Base-by-base conservation (phyloP, 1,140 invertebrate genomes). In the Zeugodacus cucurbitae region DNA sequence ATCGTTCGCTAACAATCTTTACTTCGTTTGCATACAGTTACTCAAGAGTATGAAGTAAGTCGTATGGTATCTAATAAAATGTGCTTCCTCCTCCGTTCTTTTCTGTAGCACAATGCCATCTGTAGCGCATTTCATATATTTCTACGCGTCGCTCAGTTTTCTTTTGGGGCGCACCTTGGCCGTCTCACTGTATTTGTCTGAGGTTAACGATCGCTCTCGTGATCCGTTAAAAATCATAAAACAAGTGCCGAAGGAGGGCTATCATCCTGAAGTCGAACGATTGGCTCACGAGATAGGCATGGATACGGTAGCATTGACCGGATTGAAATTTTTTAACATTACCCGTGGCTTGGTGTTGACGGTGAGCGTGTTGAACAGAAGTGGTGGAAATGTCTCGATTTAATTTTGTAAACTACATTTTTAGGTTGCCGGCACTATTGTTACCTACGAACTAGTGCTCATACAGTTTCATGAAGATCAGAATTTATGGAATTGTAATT, bases 371-470 rank as follows among this genome's bases (percentile, higher is more conserved):
- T 48, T 54, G 11, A 0, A 20, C 14, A 11, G 48, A 20, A 14
- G 2, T 6, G 1, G n/a, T 0, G 3, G n/a, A 22, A 26, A 62
- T 26, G 6, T 62, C 58, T 62, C 10, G 58, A 10, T 62, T 62
- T 26, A 26, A 62, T 62, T 62, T 62, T 26, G n/a, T 62, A 7
- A 58, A 22, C 8, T 67, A 67, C 57, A 20, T 34, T 64, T 74
- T 89, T n/a, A 89, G 88, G 88, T 89, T 29, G 95, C 95, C 29
- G 95, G 95, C 62, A 96, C 95, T 10, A 95, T 96, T 88, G 94
- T 96, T 8, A 96, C 95, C 1, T 96, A 96, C 87, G 95, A 96
- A 91, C 91, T 96, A 10, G 95, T 96, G 29, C 92, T 96, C 6
- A 94, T 95, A 87, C 92, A 93, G 88, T 93, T 93, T 67, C 91